Base-by-base conservation (phyloP, 2,888 invertebrate species). In the Amiota minor region DNA sequence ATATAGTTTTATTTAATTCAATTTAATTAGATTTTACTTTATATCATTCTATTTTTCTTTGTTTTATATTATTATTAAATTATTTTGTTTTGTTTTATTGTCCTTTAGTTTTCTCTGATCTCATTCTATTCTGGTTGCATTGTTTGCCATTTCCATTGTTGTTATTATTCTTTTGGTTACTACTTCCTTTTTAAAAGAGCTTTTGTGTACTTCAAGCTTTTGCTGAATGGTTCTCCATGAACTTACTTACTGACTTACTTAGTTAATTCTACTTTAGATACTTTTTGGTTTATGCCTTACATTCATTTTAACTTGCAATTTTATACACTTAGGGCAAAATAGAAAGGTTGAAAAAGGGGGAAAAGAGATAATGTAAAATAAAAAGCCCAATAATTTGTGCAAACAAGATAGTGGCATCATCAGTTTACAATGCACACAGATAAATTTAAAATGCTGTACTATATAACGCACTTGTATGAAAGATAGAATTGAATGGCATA, bases 171-270 rank as follows among this genome's bases (percentile, higher is more conserved):
- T 59, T 8, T 3, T 59, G 14, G 9, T 18, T 59, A 18, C 16
- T n/a, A 50, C 53, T n/a, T n/a, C n/a, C 18, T 10, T 35, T 45
- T 35, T 62, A n/a, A 35, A 3, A 6, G n/a, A 11, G 11, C n/a
- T 14, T 62, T 20, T 59, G 23, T 45, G 62, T 45, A 45, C 62
- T 23, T 35, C n/a, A 45, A 62, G 45, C 62, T 62, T 45, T 35
- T 23, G 12, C 35, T 20, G 59, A 59, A 20, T 59, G 59, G 59
- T 16, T 20, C 9, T 8, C 16, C 20, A 6, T 59, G 11, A 59
- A 59, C 20, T 59, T 56, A 18, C 56, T 9, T 56, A 12, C 53
- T 59, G 59, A 59, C 59, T 59, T 59, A 35, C 35, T 35, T 35
- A 35, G 35, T 35, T 35, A 35, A 35, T 9, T 59, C 35, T 23